Evolutionary conservation across 2,888 invertebrate genomes (phyloP).

Genomic region (Stenoptilia bipunctidactyla): DNA sequence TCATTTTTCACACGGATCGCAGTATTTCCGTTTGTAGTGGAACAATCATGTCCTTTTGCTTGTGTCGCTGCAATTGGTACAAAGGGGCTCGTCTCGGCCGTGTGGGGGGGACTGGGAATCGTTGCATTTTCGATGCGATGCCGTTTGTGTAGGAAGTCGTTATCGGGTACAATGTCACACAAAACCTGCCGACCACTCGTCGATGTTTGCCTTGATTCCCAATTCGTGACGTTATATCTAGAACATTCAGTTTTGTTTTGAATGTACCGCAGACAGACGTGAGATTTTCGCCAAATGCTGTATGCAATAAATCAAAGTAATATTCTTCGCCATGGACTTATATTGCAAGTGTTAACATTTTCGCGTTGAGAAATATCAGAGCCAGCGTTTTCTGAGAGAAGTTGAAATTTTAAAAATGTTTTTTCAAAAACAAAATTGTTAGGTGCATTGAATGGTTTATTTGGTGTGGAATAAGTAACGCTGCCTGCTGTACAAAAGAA

Average conservation of each 20-base stretch:
- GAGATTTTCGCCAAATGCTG: no score
- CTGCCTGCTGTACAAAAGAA: no score
- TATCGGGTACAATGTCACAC: slow-evolving; percentile 32
- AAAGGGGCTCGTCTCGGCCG: slow-evolving; percentile 22
- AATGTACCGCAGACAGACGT: no score
- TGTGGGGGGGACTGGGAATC: slow-evolving; percentile 31
- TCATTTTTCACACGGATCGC: slow-evolving; percentile 38
- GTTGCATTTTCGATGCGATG: slow-evolving; percentile 32
- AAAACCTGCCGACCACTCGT: slow-evolving; percentile 19
- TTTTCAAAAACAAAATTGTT: no score
- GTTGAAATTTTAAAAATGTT: no score
- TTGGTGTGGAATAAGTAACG: no score
- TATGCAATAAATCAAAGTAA: not conserved
- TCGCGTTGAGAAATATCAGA: no score
- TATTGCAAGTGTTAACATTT: not conserved
- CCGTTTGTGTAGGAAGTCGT: slow-evolving; percentile 47
- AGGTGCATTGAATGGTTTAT: no score
- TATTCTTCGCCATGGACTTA: not conserved
- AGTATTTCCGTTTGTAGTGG: slow-evolving; percentile 50
- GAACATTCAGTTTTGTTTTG: no score
- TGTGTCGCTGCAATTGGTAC: slow-evolving; percentile 26
- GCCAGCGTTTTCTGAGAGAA: no score
- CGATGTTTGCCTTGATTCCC: slow-evolving; percentile 23
- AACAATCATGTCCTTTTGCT: slow-evolving; percentile 44
- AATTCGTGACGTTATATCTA: no score